Conservation (phyloP, 2,113 vertebrate genomes). For the Tragelaphus scriptus region DNA sequence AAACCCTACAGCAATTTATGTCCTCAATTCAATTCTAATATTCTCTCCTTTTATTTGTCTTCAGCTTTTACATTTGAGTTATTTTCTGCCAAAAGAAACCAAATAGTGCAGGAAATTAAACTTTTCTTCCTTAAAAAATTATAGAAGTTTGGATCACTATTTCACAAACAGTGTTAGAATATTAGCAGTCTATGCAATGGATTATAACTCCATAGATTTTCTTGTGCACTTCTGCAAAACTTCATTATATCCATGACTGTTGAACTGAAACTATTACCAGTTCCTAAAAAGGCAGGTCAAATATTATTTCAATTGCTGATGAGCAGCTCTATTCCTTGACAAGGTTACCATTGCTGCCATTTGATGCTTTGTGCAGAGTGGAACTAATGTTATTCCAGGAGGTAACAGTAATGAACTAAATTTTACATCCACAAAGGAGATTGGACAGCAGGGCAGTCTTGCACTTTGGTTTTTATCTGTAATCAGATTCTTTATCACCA, state of each 20-base stretch:
- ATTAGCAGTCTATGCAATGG: not conserved
- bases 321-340: not conserved
- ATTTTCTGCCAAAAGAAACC: slow-evolving; percentile 1
- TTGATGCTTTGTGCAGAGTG: slow-evolving; percentile 1
- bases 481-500: slow-evolving; percentile 31
- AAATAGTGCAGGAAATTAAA: slow-evolving; percentile 8
- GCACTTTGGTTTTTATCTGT: not conserved
- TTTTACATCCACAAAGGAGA: not conserved
- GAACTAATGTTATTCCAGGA: slow-evolving; percentile 42
- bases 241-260: not conserved
- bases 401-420: slow-evolving; percentile 27
- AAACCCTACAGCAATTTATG: not conserved
- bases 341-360: not conserved
- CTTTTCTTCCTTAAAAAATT: not conserved
- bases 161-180: not conserved
- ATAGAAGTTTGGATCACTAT: not conserved
- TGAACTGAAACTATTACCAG: not conserved
- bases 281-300: not conserved
- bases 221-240: not conserved
- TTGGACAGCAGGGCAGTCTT: slow-evolving; percentile 4
- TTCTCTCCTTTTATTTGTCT: not conserved
- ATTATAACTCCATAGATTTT: not conserved
- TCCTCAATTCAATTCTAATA: not conserved
- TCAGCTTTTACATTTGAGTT: not conserved
- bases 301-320: not conserved